Base-by-base conservation (phyloP, 2,888 invertebrate genomes). In the Rhynchonema sp. region DNA sequence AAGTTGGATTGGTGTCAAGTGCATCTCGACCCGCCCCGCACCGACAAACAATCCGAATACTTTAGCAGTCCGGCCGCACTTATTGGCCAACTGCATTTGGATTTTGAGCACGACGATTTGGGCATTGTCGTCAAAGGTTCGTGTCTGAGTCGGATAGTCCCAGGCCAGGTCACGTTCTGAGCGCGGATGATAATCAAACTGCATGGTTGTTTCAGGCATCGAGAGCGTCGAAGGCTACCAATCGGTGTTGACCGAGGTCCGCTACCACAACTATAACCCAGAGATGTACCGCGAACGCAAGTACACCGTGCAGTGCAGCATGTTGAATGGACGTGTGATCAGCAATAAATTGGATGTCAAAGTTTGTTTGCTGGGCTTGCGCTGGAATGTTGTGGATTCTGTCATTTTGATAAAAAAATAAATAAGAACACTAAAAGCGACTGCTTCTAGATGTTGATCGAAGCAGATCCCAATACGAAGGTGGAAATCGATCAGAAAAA, bases 331-430 rank as follows among this genome's bases (percentile, higher is more conserved):
- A 1, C 80, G 91, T 57, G 90, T 91, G 76, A 85, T 87, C 66
- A 90, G 89, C 78, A 92, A 92, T 76, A 90, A 92, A 77, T 89
- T 92, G 74, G 84, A 88, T 59, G 86, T 92, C 73, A 91, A 89
- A 65, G 85, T 86, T 27, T 6, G 57, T 54, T 54, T n/a, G 9
- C 3, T 17, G 3, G 17, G 38, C 9, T 38, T 38, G 9, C 17
- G 38, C 17, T 17, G 17, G 9, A 38, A 6, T 38, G 38, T 38
- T 38, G 38, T 38, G 6, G 17, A 38, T 38, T 38, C 38, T 38
- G 9, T n/a, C n/a, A n/a, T n/a, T n/a, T n/a, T n/a, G n/a, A n/a
- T n/a, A n/a, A n/a, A 38, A 38, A 38, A 38, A 17, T 38, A 38
- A 38, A 38, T 13, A 13, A 38, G n/a, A 38, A 38, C 6, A 38